Conservation (phyloP, 2,113 vertebrate species). For the Manacus vitellinus region DNA sequence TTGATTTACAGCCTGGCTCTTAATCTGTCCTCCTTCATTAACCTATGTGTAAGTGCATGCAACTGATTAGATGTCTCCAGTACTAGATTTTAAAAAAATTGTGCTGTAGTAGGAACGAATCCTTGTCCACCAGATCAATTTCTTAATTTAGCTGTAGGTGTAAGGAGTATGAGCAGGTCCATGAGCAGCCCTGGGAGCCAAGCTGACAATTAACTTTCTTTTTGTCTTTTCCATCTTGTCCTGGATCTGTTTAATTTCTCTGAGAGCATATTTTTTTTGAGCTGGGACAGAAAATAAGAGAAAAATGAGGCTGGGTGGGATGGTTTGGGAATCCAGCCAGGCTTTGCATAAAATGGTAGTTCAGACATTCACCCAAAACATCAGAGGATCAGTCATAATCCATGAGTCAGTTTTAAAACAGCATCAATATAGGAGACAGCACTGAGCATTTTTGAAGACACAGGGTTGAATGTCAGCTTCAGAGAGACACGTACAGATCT, state of each 20-base stretch:
- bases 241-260: neutral
- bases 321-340: neutral
- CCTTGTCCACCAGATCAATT: accelerated
- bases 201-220: neutral
- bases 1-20: neutral
- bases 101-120: neutral
- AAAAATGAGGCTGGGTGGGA: neutral
- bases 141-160: neutral
- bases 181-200: neutral
- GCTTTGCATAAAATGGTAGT: neutral
- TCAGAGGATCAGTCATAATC: slow-evolving; percentile 14
- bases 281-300: neutral
- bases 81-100: neutral
- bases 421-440: neutral
- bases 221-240: neutral
- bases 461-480: neutral
- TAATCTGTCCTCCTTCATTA: neutral
- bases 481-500: neutral
- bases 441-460: neutral
- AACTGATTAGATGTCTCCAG: neutral
- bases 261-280: neutral
- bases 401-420: neutral
- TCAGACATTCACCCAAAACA: slow-evolving; percentile 1
- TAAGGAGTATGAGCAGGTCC: neutral
- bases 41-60: neutral